Base-by-base conservation (phyloP, 1,140 invertebrate species). In the Bombus confusus region DNA sequence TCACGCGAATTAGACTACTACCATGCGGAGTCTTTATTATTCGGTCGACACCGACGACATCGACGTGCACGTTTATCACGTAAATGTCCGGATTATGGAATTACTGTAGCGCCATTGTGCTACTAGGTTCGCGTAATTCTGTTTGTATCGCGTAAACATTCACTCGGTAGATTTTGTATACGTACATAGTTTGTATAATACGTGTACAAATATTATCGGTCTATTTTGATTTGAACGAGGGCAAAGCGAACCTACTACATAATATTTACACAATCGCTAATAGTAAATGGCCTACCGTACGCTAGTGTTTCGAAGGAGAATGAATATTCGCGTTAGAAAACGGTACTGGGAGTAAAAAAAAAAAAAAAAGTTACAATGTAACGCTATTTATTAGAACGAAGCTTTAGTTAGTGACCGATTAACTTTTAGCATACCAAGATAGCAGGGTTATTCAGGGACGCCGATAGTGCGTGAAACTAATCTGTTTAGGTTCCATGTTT, bases 41-140 rank as follows among this genome's bases (percentile, higher is more conserved):
- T 47, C 77, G 57, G 15, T 31, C 77, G 37, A 66, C 39, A 79
- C 28, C 28, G 28, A 64, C 41, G 73, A 68, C 71, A 86, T 89
- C 73, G 83, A 71, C 47, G 75, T 34, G 52, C 31, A 82, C 79
- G 64, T 88, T 86, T 88, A 79, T 88, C 87, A 89, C 83, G 88
- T 87, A 88, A 89, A 89, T 89, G 75, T 73, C 62, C 31, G 43
- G 75, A 86, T 47, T 80, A 47, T 64, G 68, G 75, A 88, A 83
- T 88, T 64, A 83, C 52, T 47, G 62, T 59, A 79, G 73, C 39
- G 57, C 80, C 66, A 88, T 89, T 89, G 88, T 88, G 79, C 75
- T 72, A 83, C 86, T 89, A 86, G 72, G 64, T 75, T 89, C 22
- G 41, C 75, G 71, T 68, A 66, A 34, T 76, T 79, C 47, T 62